Evolutionary conservation across 30 jellyfish, hydroid and myxozoan genomes (phyloP).

Genomic region (Cassiopea xamachana): DNA sequence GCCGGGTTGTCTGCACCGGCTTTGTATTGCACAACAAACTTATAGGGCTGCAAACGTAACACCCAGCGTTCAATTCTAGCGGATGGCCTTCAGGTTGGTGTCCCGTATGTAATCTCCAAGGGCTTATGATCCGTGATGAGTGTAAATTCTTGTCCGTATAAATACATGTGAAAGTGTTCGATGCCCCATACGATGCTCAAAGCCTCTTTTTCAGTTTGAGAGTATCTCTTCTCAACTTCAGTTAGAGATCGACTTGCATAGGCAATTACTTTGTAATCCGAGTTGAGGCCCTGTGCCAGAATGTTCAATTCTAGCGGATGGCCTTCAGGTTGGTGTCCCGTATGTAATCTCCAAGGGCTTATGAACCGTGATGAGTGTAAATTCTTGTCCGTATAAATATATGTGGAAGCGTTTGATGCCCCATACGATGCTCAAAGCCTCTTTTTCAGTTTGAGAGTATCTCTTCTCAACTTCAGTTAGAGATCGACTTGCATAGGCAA

Average conservation of each 20-base stretch:
- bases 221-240: conserved; percentile 29
- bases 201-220: conserved; percentile 45
- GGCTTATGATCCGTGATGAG: conserved; percentile 60
- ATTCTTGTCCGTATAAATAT: conserved; percentile 19
- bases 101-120: conserved; percentile 14
- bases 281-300: conserved; percentile 16
- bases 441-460: conserved; percentile 41
- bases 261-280: neutral
- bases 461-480: conserved; percentile 23
- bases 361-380: conserved; percentile 34
- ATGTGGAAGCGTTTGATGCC: conserved; percentile 20
- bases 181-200: conserved; percentile 41
- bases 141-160: conserved; percentile 21
- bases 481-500: conserved; percentile 34
- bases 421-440: conserved; percentile 47
- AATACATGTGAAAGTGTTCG: conserved; percentile 16
- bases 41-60: too few species aligned
- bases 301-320: neutral
- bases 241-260: conserved; percentile 23
- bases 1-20: conserved; percentile 48
- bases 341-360: conserved; percentile 42
- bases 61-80: too few species aligned
- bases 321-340: neutral
- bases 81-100: too few species aligned
- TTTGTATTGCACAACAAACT: conserved; percentile 4